Percentiles rank a stretch among this genome's conserved stretches.
These are phyloP conservation scores for Sesamia nonagrioides DNA, from an alignment of 1,140 invertebrate genomes.

Conservation along the genomic window DNA sequence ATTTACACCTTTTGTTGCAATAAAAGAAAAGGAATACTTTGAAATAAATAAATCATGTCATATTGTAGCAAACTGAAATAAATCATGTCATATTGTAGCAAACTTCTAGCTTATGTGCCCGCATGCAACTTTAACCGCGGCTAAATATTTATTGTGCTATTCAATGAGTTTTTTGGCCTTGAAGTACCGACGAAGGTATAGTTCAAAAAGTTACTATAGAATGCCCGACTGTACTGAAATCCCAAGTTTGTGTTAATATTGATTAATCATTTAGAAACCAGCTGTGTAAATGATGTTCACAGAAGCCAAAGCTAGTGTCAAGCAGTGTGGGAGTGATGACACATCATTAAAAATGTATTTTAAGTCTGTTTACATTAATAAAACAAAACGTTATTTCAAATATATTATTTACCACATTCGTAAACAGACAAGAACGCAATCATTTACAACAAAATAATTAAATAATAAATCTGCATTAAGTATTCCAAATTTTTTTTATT, in stretches of 20 bases:
- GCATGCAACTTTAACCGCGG: constrained; percentile 54
- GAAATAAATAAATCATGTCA: constrained; percentile 22
- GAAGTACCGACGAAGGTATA: constrained; percentile 99
- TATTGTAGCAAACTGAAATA: no score
- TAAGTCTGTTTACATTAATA: constrained; percentile 50
- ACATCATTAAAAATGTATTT: neutral
- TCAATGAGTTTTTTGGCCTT: constrained; percentile 99
- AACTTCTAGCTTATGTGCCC: constrained; percentile 22
- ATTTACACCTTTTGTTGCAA: constrained; percentile 17
- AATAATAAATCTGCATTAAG: constrained; percentile 76
- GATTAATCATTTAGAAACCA: no score
- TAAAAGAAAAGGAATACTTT: constrained; percentile 30
- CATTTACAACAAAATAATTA: constrained; percentile 80
- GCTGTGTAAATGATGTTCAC: neutral
- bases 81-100: constrained; percentile 6
- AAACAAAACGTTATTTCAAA: constrained; percentile 68
- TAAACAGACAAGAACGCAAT: constrained; percentile 73
- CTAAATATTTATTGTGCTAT: constrained; percentile 82
- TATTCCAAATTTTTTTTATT: constrained; percentile 72
- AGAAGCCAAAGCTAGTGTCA: neutral
- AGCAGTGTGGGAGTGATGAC: neutral
- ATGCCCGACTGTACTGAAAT: no score
- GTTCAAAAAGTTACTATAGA: no score
- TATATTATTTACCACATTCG: constrained; percentile 71
- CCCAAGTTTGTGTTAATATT: no score